Conservation (phyloP, 2,888 invertebrate genomes). For the Drosophila dives region DNA sequence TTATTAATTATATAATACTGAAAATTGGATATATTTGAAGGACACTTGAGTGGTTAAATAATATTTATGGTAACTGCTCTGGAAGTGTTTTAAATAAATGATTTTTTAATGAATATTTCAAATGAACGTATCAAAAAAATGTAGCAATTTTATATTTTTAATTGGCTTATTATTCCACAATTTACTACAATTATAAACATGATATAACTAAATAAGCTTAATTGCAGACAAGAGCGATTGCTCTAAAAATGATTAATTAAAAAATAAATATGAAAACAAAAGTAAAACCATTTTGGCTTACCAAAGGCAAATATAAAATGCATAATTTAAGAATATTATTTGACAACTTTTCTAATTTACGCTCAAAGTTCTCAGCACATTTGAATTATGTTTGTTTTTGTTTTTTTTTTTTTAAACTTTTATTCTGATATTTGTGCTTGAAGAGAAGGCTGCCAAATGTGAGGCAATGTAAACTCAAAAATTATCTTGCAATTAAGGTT, state of each 20-base stretch:
- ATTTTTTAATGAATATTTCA: background rate
- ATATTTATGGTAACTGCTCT: background rate
- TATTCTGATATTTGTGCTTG: background rate
- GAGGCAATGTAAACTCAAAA: conserved; percentile 43
- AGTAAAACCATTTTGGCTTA: background rate
- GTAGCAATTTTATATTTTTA: background rate
- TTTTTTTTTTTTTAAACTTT: conserved; percentile 14
- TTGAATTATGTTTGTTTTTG: conserved; percentile 55
- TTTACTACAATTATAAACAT: background rate
- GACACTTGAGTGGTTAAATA: background rate
- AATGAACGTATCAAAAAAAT: background rate
- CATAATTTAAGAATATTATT: conserved; percentile 43
- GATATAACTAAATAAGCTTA: background rate
- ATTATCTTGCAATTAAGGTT: conserved; percentile 70
- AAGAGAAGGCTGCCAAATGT: background rate
- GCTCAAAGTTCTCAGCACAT: conserved; percentile 32
- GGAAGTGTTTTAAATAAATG: background rate
- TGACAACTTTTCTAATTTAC: conserved; percentile 59
- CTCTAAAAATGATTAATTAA: background rate
- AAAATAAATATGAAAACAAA: background rate
- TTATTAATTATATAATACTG: too few species aligned
- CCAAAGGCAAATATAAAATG: conserved; percentile 30
- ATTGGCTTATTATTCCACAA: background rate
- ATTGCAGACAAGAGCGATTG: background rate
- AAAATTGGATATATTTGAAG: background rate